Evolutionary conservation across 2,113 vertebrate genomes (phyloP), one percentile per base, ranked within the genome.

Genomic region (Dermatemys mawii): DNA sequence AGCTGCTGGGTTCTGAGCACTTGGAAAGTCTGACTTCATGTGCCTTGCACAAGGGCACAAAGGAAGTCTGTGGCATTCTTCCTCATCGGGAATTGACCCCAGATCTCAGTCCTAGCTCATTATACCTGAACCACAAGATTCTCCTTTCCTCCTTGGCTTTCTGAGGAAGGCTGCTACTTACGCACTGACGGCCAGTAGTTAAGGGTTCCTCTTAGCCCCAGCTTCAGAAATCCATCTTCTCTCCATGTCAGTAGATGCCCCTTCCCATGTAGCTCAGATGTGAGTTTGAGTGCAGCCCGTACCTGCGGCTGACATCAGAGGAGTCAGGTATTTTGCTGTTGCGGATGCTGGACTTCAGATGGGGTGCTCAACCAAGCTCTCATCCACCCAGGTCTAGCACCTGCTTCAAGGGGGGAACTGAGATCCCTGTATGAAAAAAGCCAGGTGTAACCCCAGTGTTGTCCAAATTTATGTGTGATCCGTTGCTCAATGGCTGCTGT

Each of bases 261-360:
- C 29, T 35, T 60, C 29, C 57, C 57, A 35, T 10, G 4, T 46
- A 46, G 38, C 41, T 44, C 41, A 41, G 11, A 29, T 2, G 44
- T 16, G 44, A 48, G 44, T 48, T 27, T 14, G 44, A 78, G 44
- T 19, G 8, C 76, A 78, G 38, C 60, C 48, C 2, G 1, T 22
- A 35, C n/a, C 63, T 0, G 26, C 12, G 12, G 2, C 78, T 78
- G 55, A 54, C n/a, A 41, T 2, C n/a, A 4, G 12, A 0, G 6
- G 32, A 5, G 24, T 24, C 48, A 35, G 75, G 16, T 9, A 48
- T 29, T 17, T 19, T 17, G 8, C 44, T 49, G 26, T 13, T 41
- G 75, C 2, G 46, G 27, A 32, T 11, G 73, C 41, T 41, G 11
- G 41, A 26, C 41, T 14, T 24, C 21, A 29, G 26, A 29, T 8